Evolutionary conservation across 2,888 invertebrate species (phyloP).

Genomic region (Calliphora vomitoria): DNA sequence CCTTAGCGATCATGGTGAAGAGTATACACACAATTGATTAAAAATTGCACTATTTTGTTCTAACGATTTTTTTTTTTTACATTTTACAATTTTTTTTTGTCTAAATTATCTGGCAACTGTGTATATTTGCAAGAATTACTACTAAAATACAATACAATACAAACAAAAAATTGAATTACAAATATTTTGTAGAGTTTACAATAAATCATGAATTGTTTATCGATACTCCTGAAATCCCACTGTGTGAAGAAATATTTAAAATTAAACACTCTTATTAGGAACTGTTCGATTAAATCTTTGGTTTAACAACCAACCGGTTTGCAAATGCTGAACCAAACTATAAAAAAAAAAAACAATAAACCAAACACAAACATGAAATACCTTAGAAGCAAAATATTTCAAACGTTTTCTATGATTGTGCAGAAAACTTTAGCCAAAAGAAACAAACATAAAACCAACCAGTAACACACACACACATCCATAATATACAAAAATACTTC

Average conservation of each 20-base stretch:
- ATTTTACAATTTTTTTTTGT: too few species aligned
- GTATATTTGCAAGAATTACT: too few species aligned
- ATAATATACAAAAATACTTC: slow-evolving; percentile 18
- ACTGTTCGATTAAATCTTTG: slow-evolving; percentile 45
- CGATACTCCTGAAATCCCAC: background rate
- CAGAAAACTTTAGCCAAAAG: slow-evolving; percentile 2
- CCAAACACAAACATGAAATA: slow-evolving; percentile 38
- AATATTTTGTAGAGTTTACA: background rate
- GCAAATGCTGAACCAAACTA: slow-evolving; percentile 41
- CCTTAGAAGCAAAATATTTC: slow-evolving; percentile 55
- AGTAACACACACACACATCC: background rate
- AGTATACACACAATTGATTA: too few species aligned
- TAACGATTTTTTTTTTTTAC: too few species aligned
- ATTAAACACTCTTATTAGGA: slow-evolving; percentile 44
- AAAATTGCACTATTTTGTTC: too few species aligned
- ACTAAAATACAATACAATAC: background rate
- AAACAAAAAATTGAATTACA: background rate
- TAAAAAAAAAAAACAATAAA: slow-evolving; percentile 9
- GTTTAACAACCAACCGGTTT: slow-evolving; percentile 48
- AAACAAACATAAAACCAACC: background rate
- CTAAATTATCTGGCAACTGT: background rate
- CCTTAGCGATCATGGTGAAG: too few species aligned
- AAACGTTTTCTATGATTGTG: slow-evolving; percentile 50
- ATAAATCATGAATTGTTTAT: background rate
- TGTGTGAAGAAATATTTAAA: slow-evolving; percentile 42